Percentiles rank a stretch among this genome's conserved stretches.
Conservation (phyloP, 1,140 invertebrate species). For the Heterodera schachtii region DNA sequence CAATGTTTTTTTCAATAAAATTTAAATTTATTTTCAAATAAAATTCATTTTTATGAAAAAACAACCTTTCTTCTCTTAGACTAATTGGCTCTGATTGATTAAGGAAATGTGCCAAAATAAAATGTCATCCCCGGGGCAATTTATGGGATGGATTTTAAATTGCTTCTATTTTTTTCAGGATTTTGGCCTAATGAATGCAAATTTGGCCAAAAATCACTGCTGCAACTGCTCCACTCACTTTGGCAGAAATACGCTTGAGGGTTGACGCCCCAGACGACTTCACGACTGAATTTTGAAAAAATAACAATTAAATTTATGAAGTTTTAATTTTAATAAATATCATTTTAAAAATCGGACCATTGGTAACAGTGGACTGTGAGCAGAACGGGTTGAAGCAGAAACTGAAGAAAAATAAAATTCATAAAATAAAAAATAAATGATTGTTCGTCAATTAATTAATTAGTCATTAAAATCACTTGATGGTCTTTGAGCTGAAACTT, state of each 20-base stretch:
- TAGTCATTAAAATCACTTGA: too few relatives aligned
- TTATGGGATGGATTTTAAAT: background rate
- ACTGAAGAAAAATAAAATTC: too few relatives aligned
- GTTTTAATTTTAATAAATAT: too few relatives aligned
- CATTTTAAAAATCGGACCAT: conserved; percentile 72
- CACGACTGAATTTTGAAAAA: conserved; percentile 68
- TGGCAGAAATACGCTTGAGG: conserved; percentile 64
- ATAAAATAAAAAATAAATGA: too few relatives aligned
- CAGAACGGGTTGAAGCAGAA: conserved; percentile 83
- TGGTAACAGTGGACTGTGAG: conserved; percentile 87
- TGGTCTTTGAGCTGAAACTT: conserved; percentile 78
- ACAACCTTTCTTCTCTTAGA: too few relatives aligned
- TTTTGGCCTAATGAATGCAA: background rate
- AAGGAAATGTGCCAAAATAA: background rate
- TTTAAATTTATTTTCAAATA: too few relatives aligned
- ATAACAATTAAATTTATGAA: too few relatives aligned
- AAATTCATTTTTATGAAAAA: too few relatives aligned
- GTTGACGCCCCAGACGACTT: conserved; percentile 84
- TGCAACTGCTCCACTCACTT: conserved; percentile 46
- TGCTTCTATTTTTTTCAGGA: background rate
- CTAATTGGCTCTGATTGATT: too few relatives aligned
- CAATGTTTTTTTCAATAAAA: background rate
- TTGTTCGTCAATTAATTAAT: too few relatives aligned
- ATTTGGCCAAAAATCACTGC: background rate
- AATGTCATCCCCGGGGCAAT: background rate